Conservation (phyloP, 2,113 vertebrate species). For the Gymnogyps californianus region DNA sequence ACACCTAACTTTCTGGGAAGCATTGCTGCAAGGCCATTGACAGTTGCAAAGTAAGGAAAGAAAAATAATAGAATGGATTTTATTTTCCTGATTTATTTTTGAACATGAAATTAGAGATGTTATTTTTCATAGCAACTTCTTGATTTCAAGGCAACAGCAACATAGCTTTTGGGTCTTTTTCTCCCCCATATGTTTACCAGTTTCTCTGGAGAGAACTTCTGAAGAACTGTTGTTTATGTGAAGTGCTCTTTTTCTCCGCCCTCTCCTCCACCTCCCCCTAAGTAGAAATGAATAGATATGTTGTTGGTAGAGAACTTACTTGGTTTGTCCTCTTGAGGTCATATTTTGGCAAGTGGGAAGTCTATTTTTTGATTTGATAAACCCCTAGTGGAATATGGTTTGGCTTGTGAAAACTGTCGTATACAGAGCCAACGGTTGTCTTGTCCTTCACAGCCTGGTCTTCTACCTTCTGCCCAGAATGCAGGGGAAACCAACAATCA, state of each 20-base stretch:
- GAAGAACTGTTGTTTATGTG: slow-evolving; percentile 11
- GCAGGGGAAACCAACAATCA: neutral
- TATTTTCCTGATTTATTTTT: slow-evolving; percentile 5
- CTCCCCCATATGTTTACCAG: neutral
- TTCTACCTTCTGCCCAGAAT: slow-evolving; percentile 16
- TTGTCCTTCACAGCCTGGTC: neutral
- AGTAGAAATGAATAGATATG: slow-evolving; percentile 24
- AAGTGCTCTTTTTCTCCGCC: neutral
- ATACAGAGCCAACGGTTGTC: neutral
- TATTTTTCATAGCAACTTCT: neutral
- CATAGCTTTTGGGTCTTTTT: neutral
- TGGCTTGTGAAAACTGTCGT: neutral
- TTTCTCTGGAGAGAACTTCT: slow-evolving; percentile 20
- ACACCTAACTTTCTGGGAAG: neutral
- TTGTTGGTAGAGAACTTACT: slow-evolving; percentile 31
- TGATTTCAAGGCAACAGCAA: neutral
- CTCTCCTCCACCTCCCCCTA: neutral
- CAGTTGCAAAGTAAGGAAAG: neutral
- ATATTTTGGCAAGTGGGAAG: slow-evolving; percentile 7
- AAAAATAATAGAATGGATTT: neutral
- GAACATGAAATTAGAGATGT: neutral
- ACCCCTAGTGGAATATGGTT: slow-evolving; percentile 32
- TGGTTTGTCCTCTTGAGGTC: slow-evolving; percentile 30
- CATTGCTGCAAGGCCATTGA: neutral
- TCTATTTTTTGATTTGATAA: slow-evolving; percentile 44